These are phyloP conservation scores for Lates japonicus DNA, from an alignment of 2,797 vertebrate genomes.

Conservation along the genomic window DNA sequence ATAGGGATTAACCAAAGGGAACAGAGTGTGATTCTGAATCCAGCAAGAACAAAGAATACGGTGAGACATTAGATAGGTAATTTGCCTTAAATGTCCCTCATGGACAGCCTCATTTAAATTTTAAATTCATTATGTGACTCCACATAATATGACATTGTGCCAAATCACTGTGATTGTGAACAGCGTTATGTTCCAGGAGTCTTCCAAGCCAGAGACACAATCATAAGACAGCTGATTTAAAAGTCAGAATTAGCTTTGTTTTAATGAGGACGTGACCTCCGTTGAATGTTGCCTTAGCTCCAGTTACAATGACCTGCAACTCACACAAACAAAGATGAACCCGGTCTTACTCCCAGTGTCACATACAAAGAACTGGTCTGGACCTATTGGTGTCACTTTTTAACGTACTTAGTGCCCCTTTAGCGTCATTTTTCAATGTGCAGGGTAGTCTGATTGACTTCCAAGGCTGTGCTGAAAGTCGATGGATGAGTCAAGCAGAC, in stretches of 20 bases:
- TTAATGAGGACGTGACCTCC: slow-evolving; percentile 13
- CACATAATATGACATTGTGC: not conserved
- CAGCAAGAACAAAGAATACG: slow-evolving; percentile 1
- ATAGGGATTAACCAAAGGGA: slow-evolving; percentile 20
- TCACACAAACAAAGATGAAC: not conserved
- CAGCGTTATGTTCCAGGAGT: not conserved
- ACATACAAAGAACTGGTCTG: no score
- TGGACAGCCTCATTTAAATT: slow-evolving; percentile 1
- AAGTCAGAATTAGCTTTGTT: slow-evolving; percentile 15
- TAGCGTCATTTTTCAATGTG: no score
- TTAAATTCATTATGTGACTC: not conserved
- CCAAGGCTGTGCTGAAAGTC: no score
- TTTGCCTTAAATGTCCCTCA: slow-evolving; percentile 2
- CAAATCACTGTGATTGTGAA: not conserved
- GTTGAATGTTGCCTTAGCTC: not conserved
- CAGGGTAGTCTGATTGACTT: no score
- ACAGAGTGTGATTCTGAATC: slow-evolving; percentile 13
- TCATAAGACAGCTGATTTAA: not conserved
- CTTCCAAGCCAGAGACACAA: not conserved
- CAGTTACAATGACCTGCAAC: not conserved
- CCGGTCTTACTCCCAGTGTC: no score
- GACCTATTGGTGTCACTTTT: no score
- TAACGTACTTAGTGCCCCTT: no score
- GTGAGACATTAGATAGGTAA: not conserved
- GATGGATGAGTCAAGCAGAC: no score